A percentile compares a stretch with the other conserved stretches of the same genome.
phyloP scores from a whole-genome alignment of 2,888 invertebrate species.

The Eupithecia dodoneata region DNA sequence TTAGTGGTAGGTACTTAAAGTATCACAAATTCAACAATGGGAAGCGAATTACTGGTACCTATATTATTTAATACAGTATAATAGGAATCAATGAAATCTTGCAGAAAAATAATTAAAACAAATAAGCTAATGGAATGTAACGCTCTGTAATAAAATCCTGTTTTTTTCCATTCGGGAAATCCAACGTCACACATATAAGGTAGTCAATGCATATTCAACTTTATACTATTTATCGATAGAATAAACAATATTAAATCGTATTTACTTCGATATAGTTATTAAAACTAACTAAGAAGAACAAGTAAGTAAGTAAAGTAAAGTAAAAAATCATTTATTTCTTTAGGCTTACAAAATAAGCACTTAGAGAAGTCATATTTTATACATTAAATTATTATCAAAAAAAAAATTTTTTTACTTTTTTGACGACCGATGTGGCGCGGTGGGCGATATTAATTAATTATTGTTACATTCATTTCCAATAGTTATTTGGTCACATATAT shows the following conservation, averaged over 20 bases:
- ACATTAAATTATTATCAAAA: too few relatives aligned
- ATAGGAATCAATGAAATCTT: not conserved
- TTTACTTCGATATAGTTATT: not conserved
- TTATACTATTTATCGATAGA: not conserved
- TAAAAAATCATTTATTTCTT: too few relatives aligned
- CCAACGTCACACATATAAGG: not conserved
- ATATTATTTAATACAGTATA: too few relatives aligned
- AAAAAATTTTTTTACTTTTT: too few relatives aligned
- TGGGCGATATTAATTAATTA: too few relatives aligned
- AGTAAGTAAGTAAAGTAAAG: too few relatives aligned
- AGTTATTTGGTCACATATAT: too few relatives aligned
- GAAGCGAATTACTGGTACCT: not conserved
- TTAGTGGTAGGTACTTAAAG: not conserved
- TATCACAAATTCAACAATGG: not conserved
- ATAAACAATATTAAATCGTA: not conserved
- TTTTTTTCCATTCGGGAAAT: not conserved
- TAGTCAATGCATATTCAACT: not conserved
- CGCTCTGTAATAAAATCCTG: not conserved
- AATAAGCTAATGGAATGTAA: not conserved
- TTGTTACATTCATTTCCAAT: too few relatives aligned
- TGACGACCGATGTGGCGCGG: too few relatives aligned
- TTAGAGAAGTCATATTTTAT: too few relatives aligned
- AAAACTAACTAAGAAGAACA: too few relatives aligned
- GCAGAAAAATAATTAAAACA: not conserved
- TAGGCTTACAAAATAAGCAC: too few relatives aligned